Evolutionary conservation across 2,888 invertebrate genomes (phyloP), one percentile per base, ranked within the genome.

Genomic region (Drosophila borealis): DNA sequence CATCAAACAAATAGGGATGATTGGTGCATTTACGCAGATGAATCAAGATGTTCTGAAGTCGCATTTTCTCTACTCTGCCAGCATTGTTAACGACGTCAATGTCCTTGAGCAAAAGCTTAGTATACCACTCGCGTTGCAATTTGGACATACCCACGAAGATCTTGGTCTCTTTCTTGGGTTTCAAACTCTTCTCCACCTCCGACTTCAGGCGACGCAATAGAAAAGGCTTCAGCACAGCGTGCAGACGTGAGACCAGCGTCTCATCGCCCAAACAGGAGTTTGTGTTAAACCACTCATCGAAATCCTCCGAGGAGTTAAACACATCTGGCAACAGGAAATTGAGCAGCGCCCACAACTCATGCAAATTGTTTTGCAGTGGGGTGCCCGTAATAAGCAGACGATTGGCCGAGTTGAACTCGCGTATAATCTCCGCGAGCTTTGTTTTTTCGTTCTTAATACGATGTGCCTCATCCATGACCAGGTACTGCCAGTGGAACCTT

Each of bases 71-170:
- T 9, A 98, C 95, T 91, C 98, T 98, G 0, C 98, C 98, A 8
- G 99, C 99, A 0, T 99, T 98, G 90, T 99, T 99, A 0, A 99
- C 94, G 59, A 99, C 94, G 92, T 99, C 99, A 90, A 99, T 99
- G 90, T 99, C 99, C 92, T 99, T 99, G 96, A 99, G 97, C 48
- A 99, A 92, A 33, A 99, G 97, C 93, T 98, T 99, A 0, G 99
- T 99, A 92, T 99, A 99, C 98, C 98, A 98, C 91, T 99, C 99
- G 69, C 99, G 94, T 92, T 99, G 99, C 98, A 99, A 98, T 93
- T 99, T 99, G 83, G 98, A 98, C 49, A 99, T 93, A 0, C 99
- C 99, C 33, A 99, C 96, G 93, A 98, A 99, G 11, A 97, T 96
- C 93, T 99, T 99, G 0, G 98, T 94, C 93, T 99, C 99, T 89